Base-by-base conservation (phyloP, 2,113 vertebrate species). In the Oncorhynchus keta region DNA sequence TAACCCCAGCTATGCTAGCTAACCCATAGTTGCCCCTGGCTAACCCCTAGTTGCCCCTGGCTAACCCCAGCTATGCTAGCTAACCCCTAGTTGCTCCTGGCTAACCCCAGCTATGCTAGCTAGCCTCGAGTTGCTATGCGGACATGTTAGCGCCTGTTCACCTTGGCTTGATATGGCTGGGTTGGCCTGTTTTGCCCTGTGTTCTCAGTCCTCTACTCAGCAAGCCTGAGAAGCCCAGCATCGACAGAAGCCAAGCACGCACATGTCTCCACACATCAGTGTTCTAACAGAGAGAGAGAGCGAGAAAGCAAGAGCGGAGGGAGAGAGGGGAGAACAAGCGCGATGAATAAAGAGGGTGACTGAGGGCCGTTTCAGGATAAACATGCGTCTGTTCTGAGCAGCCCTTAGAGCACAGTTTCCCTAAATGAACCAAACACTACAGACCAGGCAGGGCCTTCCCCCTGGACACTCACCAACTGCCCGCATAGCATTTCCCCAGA, bases 221-320 rank as follows among this genome's bases (percentile, higher is more conserved):
- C 51, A 45, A 45, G 39, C 76, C n/a, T 70, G 9, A 76, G 69
- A 81, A 57, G 79, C 76, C 77, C 74, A 76, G 72, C 79, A 75
- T 81, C 79, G 67, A 81, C 83, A 77, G 85, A 79, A 84, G 85
- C 79, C 79, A 80, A 79, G 82, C 86, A 91, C 78, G 85, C 89
- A 90, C 82, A 81, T 8, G 79, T 90, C 89, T 76, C 81, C 69
- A 66, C 76, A 75, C 78, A 86, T 90, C 87, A 90, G 72, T 16
- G 18, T 90, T 75, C 64, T 5, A 28, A 22, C 35, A 32, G 62
- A 49, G 32, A 39, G n/a, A 45, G 9, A 45, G 9, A 45, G 39
- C 11, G 0, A 45, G 9, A 35, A 6, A 45, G 39, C 2, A 0
- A 45, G 39, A 45, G 39, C 1, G 30, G 32, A 35, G 6, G 6